These are phyloP conservation scores for Adelges cooleyi DNA, from an alignment of 1,140 invertebrate genomes.

Conservation along the genomic window DNA sequence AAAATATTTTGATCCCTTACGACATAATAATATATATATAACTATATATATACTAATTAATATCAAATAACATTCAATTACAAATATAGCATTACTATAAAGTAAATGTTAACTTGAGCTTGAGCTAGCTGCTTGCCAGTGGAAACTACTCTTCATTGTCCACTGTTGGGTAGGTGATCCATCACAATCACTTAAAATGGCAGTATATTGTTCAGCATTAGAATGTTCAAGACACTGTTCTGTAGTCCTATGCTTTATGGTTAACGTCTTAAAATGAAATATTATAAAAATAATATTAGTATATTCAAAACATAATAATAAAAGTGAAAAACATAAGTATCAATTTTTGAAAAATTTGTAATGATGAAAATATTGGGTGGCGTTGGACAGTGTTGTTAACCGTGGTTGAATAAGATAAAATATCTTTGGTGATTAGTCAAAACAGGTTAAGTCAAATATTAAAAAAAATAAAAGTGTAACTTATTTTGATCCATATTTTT, in stretches of 20 bases:
- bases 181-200: slow-evolving; percentile 65
- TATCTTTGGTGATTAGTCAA: no score
- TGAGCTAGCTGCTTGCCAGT: slow-evolving; percentile 63
- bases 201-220: slow-evolving; percentile 50
- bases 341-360: no score
- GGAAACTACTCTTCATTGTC: slow-evolving; percentile 91
- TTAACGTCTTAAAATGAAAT: slow-evolving; percentile 60
- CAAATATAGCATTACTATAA: neutral
- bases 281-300: neutral
- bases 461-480: no score
- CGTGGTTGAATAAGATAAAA: no score
- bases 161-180: slow-evolving; percentile 70
- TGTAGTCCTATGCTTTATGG: slow-evolving; percentile 82
- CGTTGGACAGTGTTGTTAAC: no score
- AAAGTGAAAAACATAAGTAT: no score
- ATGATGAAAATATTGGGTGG: no score
- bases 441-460: no score
- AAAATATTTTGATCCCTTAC: slow-evolving; percentile 24
- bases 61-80: slow-evolving; percentile 11
- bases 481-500: no score
- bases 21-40: neutral
- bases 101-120: slow-evolving; percentile 16
- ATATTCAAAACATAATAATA: no score
- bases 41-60: no score
- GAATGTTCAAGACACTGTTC: slow-evolving; percentile 81